Evolutionary conservation across 2,888 invertebrate genomes (phyloP), one percentile per base, ranked within the genome.

Genomic region (Sericinus montela): DNA sequence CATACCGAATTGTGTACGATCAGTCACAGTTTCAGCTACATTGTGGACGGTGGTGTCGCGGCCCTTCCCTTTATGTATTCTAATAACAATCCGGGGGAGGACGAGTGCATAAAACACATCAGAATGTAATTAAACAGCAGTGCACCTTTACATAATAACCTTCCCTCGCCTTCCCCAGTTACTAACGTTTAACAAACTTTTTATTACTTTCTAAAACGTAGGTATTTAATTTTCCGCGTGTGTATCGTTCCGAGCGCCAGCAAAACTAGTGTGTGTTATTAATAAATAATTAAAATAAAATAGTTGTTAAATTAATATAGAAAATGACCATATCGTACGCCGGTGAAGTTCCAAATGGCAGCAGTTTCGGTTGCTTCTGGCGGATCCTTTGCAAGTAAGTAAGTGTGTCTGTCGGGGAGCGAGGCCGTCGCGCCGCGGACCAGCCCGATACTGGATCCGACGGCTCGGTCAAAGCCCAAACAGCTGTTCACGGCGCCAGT

Each of bases 341-440:
- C 67, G 95, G 95, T 72, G 94, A 95, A 85, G 96, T 96, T 71
- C 96, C 96, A 62, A 96, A 96, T 82, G 96, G 96, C 75, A 96
- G 96, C 90, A 95, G 94, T 87, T 97, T 97, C 76, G 96, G 96
- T 75, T 96, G 96, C 86, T 97, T 97, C 90, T 96, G 96, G 96
- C 93, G 94, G 90, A 95, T 95, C 80, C 91, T 95, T 69, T 91
- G 92, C 91, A 95, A 95, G 95, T 95, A 89, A 94, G 94, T 55
- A 43, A 47, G 41, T 54, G 35, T 40, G 58, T 48, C n/a, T n/a
- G n/a, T n/a, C n/a, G 48, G 49, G 30, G 90, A 39, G 41, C 54
- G 53, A 51, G 47, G 50, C 38, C 47, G 56, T 51, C 58, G 57
- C 54, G 53, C 46, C 57, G 58, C 59, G 57, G 52, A 52, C 58